Percentiles rank a stretch among this genome's conserved stretches.
Conservation (phyloP, 2,888 invertebrate species). For the Epirrita christyi region DNA sequence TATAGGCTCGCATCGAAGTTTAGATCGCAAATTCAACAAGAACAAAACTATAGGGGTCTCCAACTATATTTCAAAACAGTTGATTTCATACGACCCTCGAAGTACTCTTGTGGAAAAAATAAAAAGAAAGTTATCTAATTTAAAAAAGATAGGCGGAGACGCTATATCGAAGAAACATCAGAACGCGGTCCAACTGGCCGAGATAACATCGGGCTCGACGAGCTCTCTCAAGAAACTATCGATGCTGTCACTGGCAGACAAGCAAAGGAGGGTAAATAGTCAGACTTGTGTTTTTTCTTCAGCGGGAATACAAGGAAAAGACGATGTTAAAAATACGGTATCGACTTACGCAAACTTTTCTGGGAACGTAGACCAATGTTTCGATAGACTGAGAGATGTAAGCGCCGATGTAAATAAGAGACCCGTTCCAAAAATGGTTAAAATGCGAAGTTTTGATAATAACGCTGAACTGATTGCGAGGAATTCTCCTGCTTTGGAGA, state of each 20-base stretch:
- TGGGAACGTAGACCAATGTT: slow-evolving; percentile 80
- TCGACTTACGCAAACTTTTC: slow-evolving; percentile 79
- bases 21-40: slow-evolving; percentile 78
- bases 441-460: slow-evolving; percentile 74
- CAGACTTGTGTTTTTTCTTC: slow-evolving; percentile 76
- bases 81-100: slow-evolving; percentile 79
- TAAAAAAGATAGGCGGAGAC: slow-evolving; percentile 80
- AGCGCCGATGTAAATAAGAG: slow-evolving; percentile 58
- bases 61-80: slow-evolving; percentile 79
- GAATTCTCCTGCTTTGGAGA: slow-evolving; percentile 64
- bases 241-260: slow-evolving; percentile 77
- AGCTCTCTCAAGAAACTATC: slow-evolving; percentile 77
- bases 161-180: slow-evolving; percentile 77
- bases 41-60: slow-evolving; percentile 78
- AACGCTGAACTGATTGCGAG: slow-evolving; percentile 66
- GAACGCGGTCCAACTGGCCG: slow-evolving; percentile 77
- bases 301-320: slow-evolving; percentile 69
- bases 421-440: slow-evolving; percentile 62
- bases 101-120: slow-evolving; percentile 80
- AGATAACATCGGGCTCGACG: slow-evolving; percentile 76
- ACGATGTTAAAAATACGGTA: slow-evolving; percentile 66
- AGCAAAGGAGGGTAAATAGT: slow-evolving; percentile 74
- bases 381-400: slow-evolving; percentile 72
- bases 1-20: slow-evolving; percentile 73
- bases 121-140: slow-evolving; percentile 79